Base-by-base conservation (phyloP, 2,888 invertebrate species). In the Galerucella pusilla region DNA sequence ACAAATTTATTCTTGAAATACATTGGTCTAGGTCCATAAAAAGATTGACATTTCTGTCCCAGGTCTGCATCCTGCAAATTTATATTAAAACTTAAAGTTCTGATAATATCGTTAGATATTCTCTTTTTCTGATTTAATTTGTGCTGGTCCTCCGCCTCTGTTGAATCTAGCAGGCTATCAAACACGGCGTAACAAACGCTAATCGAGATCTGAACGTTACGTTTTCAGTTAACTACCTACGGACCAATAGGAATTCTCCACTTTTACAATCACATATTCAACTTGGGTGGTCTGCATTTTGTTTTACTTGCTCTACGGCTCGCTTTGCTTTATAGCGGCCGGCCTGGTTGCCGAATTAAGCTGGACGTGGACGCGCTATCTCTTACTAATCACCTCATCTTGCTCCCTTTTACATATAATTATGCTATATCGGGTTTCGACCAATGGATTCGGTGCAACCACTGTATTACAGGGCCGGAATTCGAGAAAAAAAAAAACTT, bases 241-340 rank as follows among this genome's bases (percentile, higher is more conserved):
- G 82, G 78, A 80, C 86, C 86, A 86, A 86, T 85, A 82, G 83
- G 84, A 81, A 80, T 80, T 76, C 77, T 80, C 81, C 78, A 79
- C 74, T 70, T 81, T 79, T 81, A 84, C 84, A 85, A 85, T 86
- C 86, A 84, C 85, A 85, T 83, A 80, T 84, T 85, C 87, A 83
- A 87, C 87, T 87, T 87, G 87, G 87, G 87, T 87, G 87, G 87
- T 86, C 87, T 81, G 83, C 84, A 86, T 86, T 87, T 87, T 87
- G 86, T 87, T 87, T 87, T 87, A 87, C 86, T 86, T 83, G 84
- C 83, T 80, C 80, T 79, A 81, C 74, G 75, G 78, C 78, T 80
- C 75, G 76, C 76, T 81, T 81, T 78, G 78, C 64, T 65, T 65
- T 65, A 65, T 65, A 65, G 46, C 42, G 75, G 73, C 75, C 76